Evolutionary conservation across 1,140 invertebrate species (phyloP).

Genomic region (Octopus bimaculoides): DNA sequence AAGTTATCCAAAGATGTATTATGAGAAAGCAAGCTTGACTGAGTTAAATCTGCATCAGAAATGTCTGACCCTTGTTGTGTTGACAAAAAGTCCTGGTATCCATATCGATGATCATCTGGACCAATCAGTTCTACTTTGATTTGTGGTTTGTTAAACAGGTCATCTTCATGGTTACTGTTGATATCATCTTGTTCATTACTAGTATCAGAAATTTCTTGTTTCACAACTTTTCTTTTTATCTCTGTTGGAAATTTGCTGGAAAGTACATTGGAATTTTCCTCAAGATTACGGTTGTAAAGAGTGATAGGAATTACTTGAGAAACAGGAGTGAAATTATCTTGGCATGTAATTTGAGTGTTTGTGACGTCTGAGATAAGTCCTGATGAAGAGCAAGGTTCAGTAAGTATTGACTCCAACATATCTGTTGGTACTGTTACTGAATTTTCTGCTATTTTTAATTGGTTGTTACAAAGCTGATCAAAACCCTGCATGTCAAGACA

Average conservation of each 20-base stretch:
- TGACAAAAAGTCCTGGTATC: not conserved
- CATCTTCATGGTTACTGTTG: not conserved
- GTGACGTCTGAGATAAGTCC: not conserved
- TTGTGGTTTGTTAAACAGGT: not conserved
- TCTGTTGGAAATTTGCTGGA: no score
- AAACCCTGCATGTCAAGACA: not conserved
- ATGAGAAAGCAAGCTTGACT: no score
- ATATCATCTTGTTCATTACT: not conserved
- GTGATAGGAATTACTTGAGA: not conserved
- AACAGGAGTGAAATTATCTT: not conserved
- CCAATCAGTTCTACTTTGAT: not conserved
- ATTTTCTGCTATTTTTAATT: not conserved
- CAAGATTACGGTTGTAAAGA: not conserved
- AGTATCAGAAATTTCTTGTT: not conserved
- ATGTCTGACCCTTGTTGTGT: no score
- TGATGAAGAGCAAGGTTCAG: not conserved
- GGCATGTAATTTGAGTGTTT: not conserved
- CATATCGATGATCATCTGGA: not conserved
- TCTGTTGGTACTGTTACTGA: not conserved
- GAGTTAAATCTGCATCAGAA: no score
- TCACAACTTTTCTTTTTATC: not conserved
- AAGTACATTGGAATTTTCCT: not conserved
- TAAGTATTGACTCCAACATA: not conserved
- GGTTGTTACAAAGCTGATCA: slow-evolving; percentile 6
- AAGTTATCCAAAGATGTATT: not conserved